Evolutionary conservation across 2,113 vertebrate species (phyloP), one percentile per base, ranked within the genome.

Genomic region (Penelope pileata): DNA sequence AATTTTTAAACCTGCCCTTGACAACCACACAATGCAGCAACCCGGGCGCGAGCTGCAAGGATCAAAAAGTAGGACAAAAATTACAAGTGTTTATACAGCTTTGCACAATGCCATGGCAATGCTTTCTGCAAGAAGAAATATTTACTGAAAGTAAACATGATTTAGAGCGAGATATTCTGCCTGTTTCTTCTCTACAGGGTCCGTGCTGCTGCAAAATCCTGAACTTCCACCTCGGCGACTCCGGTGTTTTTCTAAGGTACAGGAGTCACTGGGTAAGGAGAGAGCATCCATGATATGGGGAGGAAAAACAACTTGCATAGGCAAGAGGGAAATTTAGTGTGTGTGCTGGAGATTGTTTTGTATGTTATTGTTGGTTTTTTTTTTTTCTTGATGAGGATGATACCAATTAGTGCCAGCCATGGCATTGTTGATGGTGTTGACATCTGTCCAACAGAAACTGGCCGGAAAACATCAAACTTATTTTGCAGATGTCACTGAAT

Each of bases 1-100:
- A 94, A 96, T 96, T 92, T 96, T 97, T 96, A 95, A 97, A 90
- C 82, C 89, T 97, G 85, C 91, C 91, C 93, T 97, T 97, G 85
- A 95, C 96, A 97, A 91, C 83, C 69, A 59, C 94, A 94, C 89
- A 94, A 90, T 94, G 86, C 88, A 84, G 86, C 72, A 93, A 95
- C 95, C 89, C 84, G 89, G 84, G 94, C 82, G 26, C 75, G 81
- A 86, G 84, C 92, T 85, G 82, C 74, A 96, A 95, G 88, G 78
- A 93, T 95, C 93, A 96, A 85, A 91, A 97, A 95, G 86, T 91
- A 91, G 94, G 93, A 94, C 91, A 74, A 84, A 94, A 97, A 95
- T 73, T 91, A 93, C 89, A 85, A 67, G 91, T 94, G 94, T 92
- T 94, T 94, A 70, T 87, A 63, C 85, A 82, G 74, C 77, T 96